These are phyloP conservation scores for Creontiades dilutus DNA, from an alignment of 2,888 invertebrate species.

Conservation along the genomic window DNA sequence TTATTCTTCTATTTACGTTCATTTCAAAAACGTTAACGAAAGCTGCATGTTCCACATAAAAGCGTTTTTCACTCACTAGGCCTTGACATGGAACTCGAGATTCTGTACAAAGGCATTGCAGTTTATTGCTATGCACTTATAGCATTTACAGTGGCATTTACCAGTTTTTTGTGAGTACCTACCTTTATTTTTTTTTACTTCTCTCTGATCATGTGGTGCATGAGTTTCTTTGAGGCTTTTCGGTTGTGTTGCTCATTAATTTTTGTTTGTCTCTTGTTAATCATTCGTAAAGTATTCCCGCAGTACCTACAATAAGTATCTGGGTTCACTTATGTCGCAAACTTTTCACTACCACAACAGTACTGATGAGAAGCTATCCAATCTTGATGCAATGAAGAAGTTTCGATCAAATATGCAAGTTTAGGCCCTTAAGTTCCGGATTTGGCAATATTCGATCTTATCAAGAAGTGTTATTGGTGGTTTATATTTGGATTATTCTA, in stretches of 20 bases:
- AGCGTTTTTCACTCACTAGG: slow-evolving; percentile 21
- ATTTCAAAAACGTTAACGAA: slow-evolving; percentile 8
- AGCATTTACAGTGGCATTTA: slow-evolving; percentile 68
- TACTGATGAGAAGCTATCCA: too few relatives aligned
- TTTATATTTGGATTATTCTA: too few relatives aligned
- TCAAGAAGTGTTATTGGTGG: too few relatives aligned
- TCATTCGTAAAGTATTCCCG: too few relatives aligned
- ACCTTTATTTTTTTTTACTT: background rate
- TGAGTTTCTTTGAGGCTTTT: background rate
- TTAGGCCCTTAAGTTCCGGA: too few relatives aligned
- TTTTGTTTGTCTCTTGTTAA: too few relatives aligned
- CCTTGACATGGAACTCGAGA: slow-evolving; percentile 57
- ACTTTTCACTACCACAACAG: too few relatives aligned
- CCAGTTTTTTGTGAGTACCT: slow-evolving; percentile 73
- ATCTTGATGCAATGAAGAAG: too few relatives aligned
- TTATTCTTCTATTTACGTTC: slow-evolving; percentile 28
- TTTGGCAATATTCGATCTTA: too few relatives aligned
- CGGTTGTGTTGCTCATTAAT: background rate
- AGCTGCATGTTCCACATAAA: slow-evolving; percentile 52
- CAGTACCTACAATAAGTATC: too few relatives aligned
- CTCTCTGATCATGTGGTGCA: background rate
- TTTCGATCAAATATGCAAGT: too few relatives aligned
- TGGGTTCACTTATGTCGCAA: too few relatives aligned
- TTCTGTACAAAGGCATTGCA: slow-evolving; percentile 65
- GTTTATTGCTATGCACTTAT: slow-evolving; percentile 60